Evolutionary conservation across 2,113 vertebrate species (phyloP).

Genomic region (Psophia crepitans): DNA sequence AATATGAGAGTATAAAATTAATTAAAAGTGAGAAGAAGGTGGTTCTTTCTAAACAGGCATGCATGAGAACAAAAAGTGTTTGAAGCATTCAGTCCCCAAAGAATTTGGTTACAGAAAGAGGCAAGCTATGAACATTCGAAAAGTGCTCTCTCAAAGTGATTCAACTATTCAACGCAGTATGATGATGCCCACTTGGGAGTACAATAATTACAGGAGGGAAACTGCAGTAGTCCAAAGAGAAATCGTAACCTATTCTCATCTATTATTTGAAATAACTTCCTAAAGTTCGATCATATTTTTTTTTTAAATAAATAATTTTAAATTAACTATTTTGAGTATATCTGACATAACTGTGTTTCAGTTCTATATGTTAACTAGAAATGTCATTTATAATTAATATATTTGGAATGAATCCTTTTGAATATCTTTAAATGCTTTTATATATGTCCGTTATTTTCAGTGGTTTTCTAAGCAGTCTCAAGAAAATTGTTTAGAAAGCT

Average conservation of each 20-base stretch:
- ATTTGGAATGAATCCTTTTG: neutral
- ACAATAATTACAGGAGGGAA: neutral
- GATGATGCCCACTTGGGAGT: neutral
- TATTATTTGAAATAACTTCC: neutral
- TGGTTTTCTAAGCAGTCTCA: neutral
- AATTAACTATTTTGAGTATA: neutral
- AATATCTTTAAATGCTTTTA: neutral
- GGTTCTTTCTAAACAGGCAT: neutral
- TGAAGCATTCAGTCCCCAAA: neutral
- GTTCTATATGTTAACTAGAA: neutral
- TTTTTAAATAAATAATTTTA: neutral
- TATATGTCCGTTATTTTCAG: neutral
- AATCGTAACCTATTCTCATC: neutral
- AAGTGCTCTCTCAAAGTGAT: neutral
- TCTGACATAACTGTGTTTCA: neutral
- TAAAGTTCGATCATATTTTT: neutral
- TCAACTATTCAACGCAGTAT: neutral
- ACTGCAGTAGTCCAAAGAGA: neutral
- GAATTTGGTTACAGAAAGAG: neutral
- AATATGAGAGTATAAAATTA: neutral
- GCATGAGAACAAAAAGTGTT: neutral
- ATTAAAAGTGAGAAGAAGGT: neutral
- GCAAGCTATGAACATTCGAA: neutral
- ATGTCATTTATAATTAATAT: neutral
- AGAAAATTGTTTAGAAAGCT: neutral